These are phyloP conservation scores for Phytoseiulus persimilis DNA, from an alignment of 2,888 invertebrate genomes.

Conservation along the genomic window DNA sequence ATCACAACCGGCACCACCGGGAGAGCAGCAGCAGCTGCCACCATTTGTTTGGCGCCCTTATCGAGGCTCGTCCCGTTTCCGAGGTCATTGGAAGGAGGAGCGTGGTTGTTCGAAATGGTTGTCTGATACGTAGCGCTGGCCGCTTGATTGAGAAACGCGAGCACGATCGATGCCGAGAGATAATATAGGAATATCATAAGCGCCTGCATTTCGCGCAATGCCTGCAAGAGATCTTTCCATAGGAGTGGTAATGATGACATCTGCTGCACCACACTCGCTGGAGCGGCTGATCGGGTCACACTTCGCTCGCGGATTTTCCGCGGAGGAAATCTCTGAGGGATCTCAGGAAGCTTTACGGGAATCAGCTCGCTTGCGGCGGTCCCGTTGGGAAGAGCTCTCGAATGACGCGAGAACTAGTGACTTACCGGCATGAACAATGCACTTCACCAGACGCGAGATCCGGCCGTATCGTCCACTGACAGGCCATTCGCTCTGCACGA, in stretches of 20 bases:
- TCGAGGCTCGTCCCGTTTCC: not conserved
- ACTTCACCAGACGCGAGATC: not conserved
- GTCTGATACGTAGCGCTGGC: not conserved
- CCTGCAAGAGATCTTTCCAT: not conserved
- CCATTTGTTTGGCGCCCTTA: slow-evolving; percentile 22
- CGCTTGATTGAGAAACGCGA: not conserved
- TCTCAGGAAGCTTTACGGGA: too few relatives aligned
- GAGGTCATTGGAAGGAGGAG: not conserved
- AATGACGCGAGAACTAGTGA: too few relatives aligned
- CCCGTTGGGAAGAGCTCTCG: too few relatives aligned
- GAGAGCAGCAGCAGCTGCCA: slow-evolving; percentile 9
- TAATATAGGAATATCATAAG: slow-evolving; percentile 1
- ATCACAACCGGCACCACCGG: slow-evolving; percentile 14
- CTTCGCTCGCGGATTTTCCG: too few relatives aligned
- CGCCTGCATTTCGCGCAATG: slow-evolving; percentile 20
- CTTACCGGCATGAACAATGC: not conserved
- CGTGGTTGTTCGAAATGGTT: slow-evolving; percentile 26
- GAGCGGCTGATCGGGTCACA: too few relatives aligned
- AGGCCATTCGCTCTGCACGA: not conserved
- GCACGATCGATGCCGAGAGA: not conserved
- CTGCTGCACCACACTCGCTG: too few relatives aligned
- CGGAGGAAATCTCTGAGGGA: too few relatives aligned
- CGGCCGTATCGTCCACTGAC: not conserved
- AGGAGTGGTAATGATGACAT: too few relatives aligned
- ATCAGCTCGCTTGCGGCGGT: too few relatives aligned